phyloP scores from a whole-genome alignment of 2,797 vertebrate genomes.

The Clamator glandarius region DNA sequence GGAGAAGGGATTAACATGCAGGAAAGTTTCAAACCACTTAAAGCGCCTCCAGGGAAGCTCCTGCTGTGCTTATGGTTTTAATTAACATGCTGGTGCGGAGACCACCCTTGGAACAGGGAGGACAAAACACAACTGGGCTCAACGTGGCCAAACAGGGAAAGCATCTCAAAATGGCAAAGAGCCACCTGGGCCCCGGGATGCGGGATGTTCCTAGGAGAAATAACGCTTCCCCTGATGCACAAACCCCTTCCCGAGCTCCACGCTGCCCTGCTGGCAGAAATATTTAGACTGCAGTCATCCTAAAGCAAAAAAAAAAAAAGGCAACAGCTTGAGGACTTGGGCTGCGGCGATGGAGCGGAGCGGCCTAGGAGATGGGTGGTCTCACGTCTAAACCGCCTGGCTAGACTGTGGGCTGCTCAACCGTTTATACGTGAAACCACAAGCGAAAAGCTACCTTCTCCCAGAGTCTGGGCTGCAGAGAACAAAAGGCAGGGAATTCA shows the following conservation, averaged over 20 bases:
- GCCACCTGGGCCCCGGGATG: not conserved
- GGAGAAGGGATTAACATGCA: conserved; percentile 23
- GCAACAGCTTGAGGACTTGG: not conserved
- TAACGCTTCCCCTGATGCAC: not conserved
- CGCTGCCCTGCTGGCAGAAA: not conserved
- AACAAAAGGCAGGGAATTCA: conserved; percentile 29
- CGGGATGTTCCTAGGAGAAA: not conserved
- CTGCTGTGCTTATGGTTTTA: conserved; percentile 23
- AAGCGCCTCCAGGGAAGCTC: conserved; percentile 29
- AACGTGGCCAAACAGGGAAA: not conserved
- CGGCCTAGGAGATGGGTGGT: conserved; percentile 33
- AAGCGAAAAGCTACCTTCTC: not conserved
- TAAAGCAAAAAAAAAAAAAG: not conserved
- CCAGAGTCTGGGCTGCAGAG: not conserved
- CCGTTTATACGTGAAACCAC: not conserved
- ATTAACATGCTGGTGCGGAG: conserved; percentile 37
- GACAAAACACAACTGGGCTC: not conserved
- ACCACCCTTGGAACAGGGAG: not conserved
- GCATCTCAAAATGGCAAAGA: not conserved
- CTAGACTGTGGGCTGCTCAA: not conserved
- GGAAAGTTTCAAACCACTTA: conserved; percentile 22
- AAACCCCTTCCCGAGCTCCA: not conserved
- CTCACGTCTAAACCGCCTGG: not conserved
- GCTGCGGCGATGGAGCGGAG: not conserved
- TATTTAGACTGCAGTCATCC: not conserved